Evolutionary conservation across 2,113 vertebrate species (phyloP).

Genomic region (Eulemur macaco): DNA sequence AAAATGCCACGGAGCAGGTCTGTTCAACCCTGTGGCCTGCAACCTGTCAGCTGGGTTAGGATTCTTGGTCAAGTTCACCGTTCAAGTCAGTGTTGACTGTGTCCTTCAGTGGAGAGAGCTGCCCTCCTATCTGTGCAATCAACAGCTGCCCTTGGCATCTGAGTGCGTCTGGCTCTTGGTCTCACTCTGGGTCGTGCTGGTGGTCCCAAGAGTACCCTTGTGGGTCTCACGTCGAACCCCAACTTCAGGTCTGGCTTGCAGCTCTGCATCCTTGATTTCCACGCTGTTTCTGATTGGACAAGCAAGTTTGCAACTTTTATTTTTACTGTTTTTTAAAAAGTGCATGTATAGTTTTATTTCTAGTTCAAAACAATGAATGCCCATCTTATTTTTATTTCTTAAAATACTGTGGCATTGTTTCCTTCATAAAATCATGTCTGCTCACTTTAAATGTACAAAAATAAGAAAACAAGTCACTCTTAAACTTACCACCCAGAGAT

Average conservation of each 20-base stretch:
- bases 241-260: not conserved
- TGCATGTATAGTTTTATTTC: not conserved
- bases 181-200: not conserved
- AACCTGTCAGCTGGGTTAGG: not conserved
- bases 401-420: not conserved
- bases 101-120: not conserved
- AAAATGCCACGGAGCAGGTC: conserved; percentile 55
- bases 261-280: accelerated
- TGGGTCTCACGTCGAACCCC: not conserved
- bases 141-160: accelerated
- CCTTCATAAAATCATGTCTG: not conserved
- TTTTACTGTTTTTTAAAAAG: not conserved
- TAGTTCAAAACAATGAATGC: not conserved
- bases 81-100: not conserved
- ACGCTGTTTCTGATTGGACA: not conserved
- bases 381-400: not conserved
- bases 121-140: not conserved
- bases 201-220: not conserved
- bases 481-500: not conserved
- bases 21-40: not conserved
- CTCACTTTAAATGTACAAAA: not conserved
- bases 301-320: not conserved
- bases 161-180: not conserved
- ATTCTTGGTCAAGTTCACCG: not conserved
- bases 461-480: not conserved